These are phyloP conservation scores for Epirrhoe tristata DNA, from an alignment of 2,888 invertebrate species.

Conservation along the genomic window DNA sequence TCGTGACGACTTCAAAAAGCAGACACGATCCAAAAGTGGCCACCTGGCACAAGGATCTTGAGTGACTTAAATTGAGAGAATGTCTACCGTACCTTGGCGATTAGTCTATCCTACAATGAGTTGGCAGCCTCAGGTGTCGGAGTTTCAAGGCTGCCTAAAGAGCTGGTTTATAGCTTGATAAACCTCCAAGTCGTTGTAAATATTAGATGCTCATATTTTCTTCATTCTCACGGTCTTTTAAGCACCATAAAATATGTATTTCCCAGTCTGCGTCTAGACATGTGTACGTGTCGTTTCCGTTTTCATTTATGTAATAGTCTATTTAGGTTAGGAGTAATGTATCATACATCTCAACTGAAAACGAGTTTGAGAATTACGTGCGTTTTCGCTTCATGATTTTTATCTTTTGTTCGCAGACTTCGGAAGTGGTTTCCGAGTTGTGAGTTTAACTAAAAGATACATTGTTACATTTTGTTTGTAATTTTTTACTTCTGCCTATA, in stretches of 20 bases:
- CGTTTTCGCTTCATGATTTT: conserved; percentile 28
- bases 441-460: neutral
- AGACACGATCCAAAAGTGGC: too few species aligned
- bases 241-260: neutral
- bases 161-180: too few species aligned
- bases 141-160: too few species aligned
- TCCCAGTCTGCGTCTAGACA: neutral
- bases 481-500: too few species aligned
- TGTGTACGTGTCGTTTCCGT: conserved; percentile 20
- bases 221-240: neutral
- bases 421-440: conserved; percentile 3
- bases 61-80: too few species aligned
- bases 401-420: conserved; percentile 15
- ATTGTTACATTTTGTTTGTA: neutral
- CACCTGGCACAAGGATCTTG: too few species aligned
- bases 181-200: too few species aligned
- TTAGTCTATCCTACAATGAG: too few species aligned
- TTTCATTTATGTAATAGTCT: conserved; percentile 25
- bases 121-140: too few species aligned
- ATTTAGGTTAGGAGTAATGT: conserved; percentile 29
- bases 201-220: neutral
- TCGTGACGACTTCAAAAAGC: too few species aligned
- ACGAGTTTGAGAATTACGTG: conserved; percentile 31
- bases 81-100: too few species aligned
- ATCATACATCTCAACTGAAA: conserved; percentile 27